A percentile compares a stretch with the other conserved stretches of the same genome.
These are phyloP conservation scores for Endomychus coccineus DNA, from an alignment of 2,888 invertebrate species.

Conservation along the genomic window DNA sequence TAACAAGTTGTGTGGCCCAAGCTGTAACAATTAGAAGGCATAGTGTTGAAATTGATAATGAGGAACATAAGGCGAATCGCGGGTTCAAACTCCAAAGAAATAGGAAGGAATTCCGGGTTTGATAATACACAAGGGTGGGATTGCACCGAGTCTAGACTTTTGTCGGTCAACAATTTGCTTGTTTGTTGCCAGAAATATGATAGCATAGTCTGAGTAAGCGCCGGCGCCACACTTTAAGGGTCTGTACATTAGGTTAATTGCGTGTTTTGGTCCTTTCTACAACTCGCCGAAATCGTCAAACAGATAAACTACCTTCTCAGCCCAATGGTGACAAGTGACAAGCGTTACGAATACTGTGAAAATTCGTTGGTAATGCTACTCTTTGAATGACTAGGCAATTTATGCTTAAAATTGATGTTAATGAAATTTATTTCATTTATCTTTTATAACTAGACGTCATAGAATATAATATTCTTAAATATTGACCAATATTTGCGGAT, in stretches of 20 bases:
- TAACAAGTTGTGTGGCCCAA: too few species aligned
- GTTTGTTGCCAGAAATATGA: constrained; percentile 28
- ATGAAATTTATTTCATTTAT: too few species aligned
- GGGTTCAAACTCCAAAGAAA: too few species aligned
- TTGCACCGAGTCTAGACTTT: constrained; percentile 18
- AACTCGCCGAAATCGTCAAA: too few species aligned
- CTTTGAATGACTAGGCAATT: constrained; percentile 3
- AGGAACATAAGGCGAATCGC: too few species aligned
- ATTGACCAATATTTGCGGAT: too few species aligned
- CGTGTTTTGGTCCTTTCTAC: constrained; percentile 30
- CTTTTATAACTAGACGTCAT: too few species aligned
- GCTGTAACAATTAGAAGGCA: too few species aligned
- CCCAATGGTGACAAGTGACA: constrained; percentile 3
- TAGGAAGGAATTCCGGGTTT: constrained; percentile 4
- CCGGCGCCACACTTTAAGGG: constrained; percentile 18
- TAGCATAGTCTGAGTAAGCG: constrained; percentile 15
- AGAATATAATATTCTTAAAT: too few species aligned
- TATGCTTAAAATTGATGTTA: not conserved
- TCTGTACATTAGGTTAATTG: constrained; percentile 30
- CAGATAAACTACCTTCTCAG: constrained; percentile 12
- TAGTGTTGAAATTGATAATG: too few species aligned
- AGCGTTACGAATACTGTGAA: constrained; percentile 10
- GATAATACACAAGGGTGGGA: too few species aligned
- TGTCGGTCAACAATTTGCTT: constrained; percentile 29
- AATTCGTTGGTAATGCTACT: constrained; percentile 2